Conservation (phyloP, 2,888 invertebrate species). For the Heliconius erato region DNA sequence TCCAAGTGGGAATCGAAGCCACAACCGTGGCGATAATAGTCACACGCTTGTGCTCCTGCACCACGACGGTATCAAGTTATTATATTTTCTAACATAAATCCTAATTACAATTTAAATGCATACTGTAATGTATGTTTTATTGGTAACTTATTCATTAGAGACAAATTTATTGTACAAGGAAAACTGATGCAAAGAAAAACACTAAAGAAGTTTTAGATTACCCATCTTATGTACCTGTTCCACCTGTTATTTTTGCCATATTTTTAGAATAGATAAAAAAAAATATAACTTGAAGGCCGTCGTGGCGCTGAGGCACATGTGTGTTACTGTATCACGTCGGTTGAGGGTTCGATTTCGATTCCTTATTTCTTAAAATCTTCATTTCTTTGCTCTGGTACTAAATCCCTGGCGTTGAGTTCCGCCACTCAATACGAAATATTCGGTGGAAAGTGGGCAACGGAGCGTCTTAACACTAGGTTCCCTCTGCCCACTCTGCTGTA, state of each 20-base stretch:
- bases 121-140: background rate
- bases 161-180: background rate
- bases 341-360: background rate
- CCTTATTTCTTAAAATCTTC: no score
- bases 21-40: no score
- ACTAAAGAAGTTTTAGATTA: background rate
- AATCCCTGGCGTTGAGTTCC: no score
- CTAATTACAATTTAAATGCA: background rate
- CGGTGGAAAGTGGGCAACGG: no score
- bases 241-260: background rate
- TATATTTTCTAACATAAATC: background rate
- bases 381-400: no score
- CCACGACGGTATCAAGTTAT: background rate
- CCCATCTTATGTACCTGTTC: background rate
- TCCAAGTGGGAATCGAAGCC: no score
- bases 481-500: no score
- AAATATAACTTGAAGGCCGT: background rate
- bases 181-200: background rate
- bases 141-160: background rate
- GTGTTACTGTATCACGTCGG: background rate
- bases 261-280: background rate
- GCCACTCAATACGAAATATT: no score
- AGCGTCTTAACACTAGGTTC: background rate
- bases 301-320: no score
- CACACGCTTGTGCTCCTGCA: background rate